A percentile compares a stretch with the other conserved stretches of the same genome.
These are phyloP conservation scores for Orcinus orca DNA, from an alignment of 2,113 vertebrate species.

Conservation along the genomic window DNA sequence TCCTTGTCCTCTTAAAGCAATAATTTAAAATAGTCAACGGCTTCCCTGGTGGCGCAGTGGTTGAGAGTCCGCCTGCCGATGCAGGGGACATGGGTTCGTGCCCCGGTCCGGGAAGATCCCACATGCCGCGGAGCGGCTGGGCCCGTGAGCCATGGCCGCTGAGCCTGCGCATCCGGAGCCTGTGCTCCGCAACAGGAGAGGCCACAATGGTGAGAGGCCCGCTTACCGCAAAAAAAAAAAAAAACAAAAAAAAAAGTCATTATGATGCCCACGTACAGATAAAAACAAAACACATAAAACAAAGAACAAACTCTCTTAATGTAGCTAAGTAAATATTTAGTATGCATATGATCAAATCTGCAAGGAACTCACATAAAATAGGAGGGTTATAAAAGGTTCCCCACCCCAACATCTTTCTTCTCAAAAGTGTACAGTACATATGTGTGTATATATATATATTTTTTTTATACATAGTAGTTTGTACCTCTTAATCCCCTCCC, in stretches of 20 bases:
- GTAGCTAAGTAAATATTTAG: neutral
- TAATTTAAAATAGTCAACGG: neutral
- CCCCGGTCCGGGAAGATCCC: no score
- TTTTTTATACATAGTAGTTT: neutral
- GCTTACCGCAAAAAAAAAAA: no score
- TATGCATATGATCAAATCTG: neutral
- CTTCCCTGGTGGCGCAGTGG: no score
- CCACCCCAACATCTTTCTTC: neutral
- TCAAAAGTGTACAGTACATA: neutral
- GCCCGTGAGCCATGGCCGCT: no score
- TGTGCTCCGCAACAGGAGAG: no score
- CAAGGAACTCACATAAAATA: neutral
- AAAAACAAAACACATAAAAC: neutral
- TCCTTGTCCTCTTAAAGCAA: neutral
- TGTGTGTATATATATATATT: neutral
- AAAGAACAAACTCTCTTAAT: neutral
- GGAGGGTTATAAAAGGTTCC: neutral
- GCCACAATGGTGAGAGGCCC: no score
- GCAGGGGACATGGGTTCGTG: no score
- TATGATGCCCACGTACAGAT: neutral
- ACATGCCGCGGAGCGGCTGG: no score
- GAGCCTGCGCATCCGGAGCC: no score
- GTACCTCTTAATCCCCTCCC: neutral
- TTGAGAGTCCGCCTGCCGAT: no score
- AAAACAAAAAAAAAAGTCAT: no score